A percentile compares a stretch with the other conserved stretches of the same genome.
Conservation (phyloP, 92 coral and sea anemone genomes). For the Zoanthus gigantus region DNA sequence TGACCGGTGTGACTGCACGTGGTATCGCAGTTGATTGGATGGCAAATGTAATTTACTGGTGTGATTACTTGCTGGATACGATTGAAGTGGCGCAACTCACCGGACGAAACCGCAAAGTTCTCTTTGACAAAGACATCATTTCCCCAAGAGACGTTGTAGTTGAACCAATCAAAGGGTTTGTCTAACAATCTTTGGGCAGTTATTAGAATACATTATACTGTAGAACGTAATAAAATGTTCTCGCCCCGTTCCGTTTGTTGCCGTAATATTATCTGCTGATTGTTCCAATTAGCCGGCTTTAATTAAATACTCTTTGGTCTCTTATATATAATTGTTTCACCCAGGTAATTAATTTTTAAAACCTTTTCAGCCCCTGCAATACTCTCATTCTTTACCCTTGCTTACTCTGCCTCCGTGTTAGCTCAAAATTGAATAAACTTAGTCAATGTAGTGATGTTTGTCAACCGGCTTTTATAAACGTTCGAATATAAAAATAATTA, state of each 20-base stretch:
- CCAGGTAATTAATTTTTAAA: too few relatives aligned
- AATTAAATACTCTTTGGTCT: too few relatives aligned
- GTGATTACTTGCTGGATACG: background rate
- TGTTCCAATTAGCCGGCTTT: too few relatives aligned
- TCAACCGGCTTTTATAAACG: too few relatives aligned
- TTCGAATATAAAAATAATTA: too few relatives aligned
- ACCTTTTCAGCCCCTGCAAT: too few relatives aligned
- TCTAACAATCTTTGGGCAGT: background rate
- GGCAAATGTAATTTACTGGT: conserved; percentile 21
- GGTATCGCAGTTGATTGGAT: conserved; percentile 43
- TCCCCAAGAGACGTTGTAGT: conserved; percentile 15
- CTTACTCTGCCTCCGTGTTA: too few relatives aligned
- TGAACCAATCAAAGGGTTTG: conserved; percentile 34
- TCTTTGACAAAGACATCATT: background rate
- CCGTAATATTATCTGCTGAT: too few relatives aligned
- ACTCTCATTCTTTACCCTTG: too few relatives aligned
- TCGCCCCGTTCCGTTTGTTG: background rate
- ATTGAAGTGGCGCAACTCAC: conserved; percentile 36
- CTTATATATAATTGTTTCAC: too few relatives aligned
- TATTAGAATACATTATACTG: background rate
- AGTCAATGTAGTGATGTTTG: too few relatives aligned
- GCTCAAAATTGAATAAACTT: too few relatives aligned
- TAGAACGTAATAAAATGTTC: background rate
- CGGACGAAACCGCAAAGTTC: conserved; percentile 11
- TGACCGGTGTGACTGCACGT: background rate